Conservation (phyloP, 1,140 invertebrate genomes). For the Aphidius ervi region DNA sequence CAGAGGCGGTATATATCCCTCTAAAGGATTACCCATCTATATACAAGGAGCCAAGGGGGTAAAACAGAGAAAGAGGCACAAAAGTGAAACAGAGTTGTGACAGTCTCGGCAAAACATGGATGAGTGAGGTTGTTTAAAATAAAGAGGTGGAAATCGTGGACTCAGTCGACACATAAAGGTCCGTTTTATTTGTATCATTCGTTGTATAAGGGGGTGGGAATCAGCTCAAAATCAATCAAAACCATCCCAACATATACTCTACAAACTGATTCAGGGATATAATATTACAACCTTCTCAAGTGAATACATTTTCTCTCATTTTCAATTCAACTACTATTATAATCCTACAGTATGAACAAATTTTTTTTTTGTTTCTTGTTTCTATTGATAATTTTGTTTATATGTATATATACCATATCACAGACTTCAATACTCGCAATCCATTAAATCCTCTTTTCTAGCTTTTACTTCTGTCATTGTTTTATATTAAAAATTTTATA, state of each 20-base stretch:
- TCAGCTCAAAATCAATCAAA: conserved; percentile 50
- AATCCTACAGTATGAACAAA: too few relatives aligned
- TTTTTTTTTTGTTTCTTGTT: background rate
- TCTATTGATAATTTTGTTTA: background rate
- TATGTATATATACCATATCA: too few relatives aligned
- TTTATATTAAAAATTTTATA: too few relatives aligned
- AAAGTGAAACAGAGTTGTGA: background rate
- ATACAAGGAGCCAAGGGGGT: conserved; percentile 26
- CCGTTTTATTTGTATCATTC: conserved; percentile 52
- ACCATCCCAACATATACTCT: conserved; percentile 27
- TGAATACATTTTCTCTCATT: background rate
- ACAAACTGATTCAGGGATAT: conserved; percentile 38
- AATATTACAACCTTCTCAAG: conserved; percentile 27
- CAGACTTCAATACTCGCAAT: too few relatives aligned
- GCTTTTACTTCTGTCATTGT: too few relatives aligned
- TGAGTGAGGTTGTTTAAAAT: background rate
- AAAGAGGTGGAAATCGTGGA: conserved; percentile 2
- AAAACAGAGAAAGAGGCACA: background rate
- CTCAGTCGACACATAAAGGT: conserved; percentile 19
- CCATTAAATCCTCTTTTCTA: too few relatives aligned
- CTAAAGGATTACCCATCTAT: conserved; percentile 48
- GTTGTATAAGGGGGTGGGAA: conserved; percentile 31
- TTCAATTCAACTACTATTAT: background rate
- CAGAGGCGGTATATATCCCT: conserved; percentile 41
- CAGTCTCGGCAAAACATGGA: background rate